Percentiles rank a stretch among this genome's conserved stretches.
phyloP scores from a whole-genome alignment of 92 coral and sea anemone species.

The Galaxea fascicularis region DNA sequence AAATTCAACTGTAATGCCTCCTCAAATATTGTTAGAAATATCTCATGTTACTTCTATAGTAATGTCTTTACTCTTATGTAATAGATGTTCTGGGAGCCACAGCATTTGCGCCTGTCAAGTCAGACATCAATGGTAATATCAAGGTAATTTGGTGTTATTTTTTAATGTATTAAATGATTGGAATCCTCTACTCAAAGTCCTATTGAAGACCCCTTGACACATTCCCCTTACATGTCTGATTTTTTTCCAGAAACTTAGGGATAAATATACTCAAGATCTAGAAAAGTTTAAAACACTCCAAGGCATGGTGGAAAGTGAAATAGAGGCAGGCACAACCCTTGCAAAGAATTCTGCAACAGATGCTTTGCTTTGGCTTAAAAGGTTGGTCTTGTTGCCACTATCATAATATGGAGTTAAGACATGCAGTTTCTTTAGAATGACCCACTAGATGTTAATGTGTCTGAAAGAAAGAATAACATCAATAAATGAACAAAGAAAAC shows the following conservation, averaged over 20 bases:
- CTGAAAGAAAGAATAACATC: too few species aligned
- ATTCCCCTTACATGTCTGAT: not conserved
- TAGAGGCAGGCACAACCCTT: conserved; percentile 74
- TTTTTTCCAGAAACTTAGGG: conserved; percentile 80
- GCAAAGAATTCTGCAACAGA: conserved; percentile 97
- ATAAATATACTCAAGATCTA: conserved; percentile 71
- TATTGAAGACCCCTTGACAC: not conserved
- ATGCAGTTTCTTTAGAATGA: too few species aligned
- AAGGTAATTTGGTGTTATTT: conserved; percentile 56
- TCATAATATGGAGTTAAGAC: too few species aligned
- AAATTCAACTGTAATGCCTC: not conserved
- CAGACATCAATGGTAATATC: conserved; percentile 96
- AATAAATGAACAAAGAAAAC: too few species aligned
- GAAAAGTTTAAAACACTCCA: conserved; percentile 83
- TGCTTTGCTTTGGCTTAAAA: conserved; percentile 97
- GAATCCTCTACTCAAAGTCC: not conserved
- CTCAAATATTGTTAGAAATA: too few species aligned
- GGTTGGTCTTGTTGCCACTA: conserved; percentile 53
- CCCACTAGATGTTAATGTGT: too few species aligned
- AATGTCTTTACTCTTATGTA: not conserved
- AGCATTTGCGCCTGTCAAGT: conserved; percentile 97
- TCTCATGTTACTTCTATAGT: not conserved
- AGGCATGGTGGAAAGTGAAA: conserved; percentile 88
- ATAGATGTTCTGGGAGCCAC: conserved; percentile 91
- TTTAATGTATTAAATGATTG: not conserved